A percentile compares a stretch with the other conserved stretches of the same genome.
phyloP scores from a whole-genome alignment of 2,888 invertebrate species.

The Tetanocera ferruginea region DNA sequence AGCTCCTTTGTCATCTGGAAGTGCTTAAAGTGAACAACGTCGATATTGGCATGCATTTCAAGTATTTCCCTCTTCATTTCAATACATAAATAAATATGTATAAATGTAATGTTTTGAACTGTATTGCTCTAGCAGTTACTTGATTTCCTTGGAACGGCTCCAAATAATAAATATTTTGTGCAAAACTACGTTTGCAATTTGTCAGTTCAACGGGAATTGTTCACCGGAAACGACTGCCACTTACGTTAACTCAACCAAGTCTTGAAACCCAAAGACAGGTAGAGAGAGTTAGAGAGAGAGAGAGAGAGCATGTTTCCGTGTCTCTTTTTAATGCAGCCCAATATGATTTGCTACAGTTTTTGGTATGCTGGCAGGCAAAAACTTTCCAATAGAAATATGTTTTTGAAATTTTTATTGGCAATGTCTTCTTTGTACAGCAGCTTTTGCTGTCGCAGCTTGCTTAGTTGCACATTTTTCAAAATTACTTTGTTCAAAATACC shows the following conservation, averaged over 20 bases:
- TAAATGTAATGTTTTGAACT: too few species aligned
- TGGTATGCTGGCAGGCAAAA: not conserved
- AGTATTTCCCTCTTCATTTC: too few species aligned
- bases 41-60: too few species aligned
- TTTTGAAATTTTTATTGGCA: slow-evolving; percentile 1
- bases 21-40: too few species aligned
- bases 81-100: too few species aligned
- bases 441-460: not conserved
- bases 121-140: too few species aligned
- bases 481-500: not conserved
- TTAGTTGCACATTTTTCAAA: not conserved
- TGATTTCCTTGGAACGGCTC: not conserved
- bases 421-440: not conserved
- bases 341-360: not conserved
- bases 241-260: not conserved
- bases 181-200: slow-evolving; percentile 9
- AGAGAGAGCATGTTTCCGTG: too few species aligned
- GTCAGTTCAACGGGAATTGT: slow-evolving; percentile 13
- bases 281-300: too few species aligned
- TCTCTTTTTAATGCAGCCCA: too few species aligned
- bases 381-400: not conserved
- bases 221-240: slow-evolving; percentile 15
- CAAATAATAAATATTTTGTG: not conserved
- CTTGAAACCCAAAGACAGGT: too few species aligned
- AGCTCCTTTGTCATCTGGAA: too few species aligned